phyloP scores from a whole-genome alignment of 2,797 vertebrate genomes.

The Fistularia tabacaria region DNA sequence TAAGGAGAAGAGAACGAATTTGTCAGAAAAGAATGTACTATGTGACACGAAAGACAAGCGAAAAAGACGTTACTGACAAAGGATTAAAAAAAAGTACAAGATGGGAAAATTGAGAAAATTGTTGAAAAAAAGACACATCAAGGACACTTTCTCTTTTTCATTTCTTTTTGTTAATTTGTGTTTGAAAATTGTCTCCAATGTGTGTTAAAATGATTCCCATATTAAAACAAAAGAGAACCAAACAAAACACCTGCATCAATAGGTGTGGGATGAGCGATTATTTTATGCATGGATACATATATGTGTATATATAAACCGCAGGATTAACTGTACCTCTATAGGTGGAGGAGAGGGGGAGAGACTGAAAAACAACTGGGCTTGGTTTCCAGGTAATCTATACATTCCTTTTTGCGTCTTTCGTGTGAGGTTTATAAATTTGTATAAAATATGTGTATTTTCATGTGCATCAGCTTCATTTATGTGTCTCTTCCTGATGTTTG shows the following conservation, averaged over 20 bases:
- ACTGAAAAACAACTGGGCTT: constrained; percentile 33
- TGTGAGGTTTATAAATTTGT: constrained; percentile 58
- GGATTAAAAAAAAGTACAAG: constrained; percentile 9
- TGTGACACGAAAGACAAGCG: background rate
- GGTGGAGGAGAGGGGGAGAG: constrained; percentile 61
- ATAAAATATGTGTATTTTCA: constrained; percentile 47
- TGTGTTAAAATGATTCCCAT: constrained; percentile 74
- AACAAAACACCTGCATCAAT: constrained; percentile 63
- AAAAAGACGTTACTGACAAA: background rate
- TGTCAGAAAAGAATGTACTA: background rate
- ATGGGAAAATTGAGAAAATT: background rate
- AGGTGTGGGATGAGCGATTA: constrained; percentile 64
- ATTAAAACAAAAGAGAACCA: constrained; percentile 63
- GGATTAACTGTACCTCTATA: constrained; percentile 67
- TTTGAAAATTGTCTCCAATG: constrained; percentile 62
- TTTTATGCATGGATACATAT: constrained; percentile 80
- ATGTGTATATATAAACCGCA: constrained; percentile 74
- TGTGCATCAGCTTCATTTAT: constrained; percentile 39
- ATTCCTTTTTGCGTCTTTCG: constrained; percentile 45
- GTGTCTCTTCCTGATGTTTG: constrained; percentile 28
- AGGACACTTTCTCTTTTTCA: constrained; percentile 34
- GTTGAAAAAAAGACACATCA: constrained; percentile 13
- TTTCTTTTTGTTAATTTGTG: constrained; percentile 52
- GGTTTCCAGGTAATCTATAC: constrained; percentile 23
- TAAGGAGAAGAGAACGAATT: background rate